Evolutionary conservation across 2,888 invertebrate species (phyloP).

Genomic region (Tholera decimalis): DNA sequence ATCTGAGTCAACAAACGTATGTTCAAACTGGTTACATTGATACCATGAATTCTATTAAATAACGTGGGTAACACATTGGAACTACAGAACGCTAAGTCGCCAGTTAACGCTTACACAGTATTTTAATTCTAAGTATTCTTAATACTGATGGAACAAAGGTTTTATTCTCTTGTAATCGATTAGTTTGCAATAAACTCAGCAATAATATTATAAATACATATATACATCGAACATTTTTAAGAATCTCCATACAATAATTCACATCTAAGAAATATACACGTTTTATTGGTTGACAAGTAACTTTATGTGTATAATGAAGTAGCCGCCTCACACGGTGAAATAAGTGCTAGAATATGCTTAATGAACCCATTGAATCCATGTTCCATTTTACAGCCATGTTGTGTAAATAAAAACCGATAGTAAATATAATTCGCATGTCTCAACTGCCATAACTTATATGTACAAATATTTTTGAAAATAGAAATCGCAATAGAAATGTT

Average conservation of each 20-base stretch:
- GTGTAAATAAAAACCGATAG: conserved; percentile 17
- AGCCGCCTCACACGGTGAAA: conserved; percentile 3
- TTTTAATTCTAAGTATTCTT: conserved; percentile 26
- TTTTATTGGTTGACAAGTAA: conserved; percentile 22
- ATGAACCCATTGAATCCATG: conserved; percentile 6
- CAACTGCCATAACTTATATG: conserved; percentile 52
- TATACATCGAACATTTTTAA: conserved; percentile 34
- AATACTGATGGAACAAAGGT: background rate
- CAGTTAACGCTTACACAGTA: conserved; percentile 16
- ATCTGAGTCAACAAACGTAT: conserved; percentile 10
- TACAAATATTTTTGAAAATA: conserved; percentile 37
- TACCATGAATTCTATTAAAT: background rate
- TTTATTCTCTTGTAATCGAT: background rate
- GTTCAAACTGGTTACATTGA: background rate
- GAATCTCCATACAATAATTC: conserved; percentile 2
- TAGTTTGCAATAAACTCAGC: conserved; percentile 17
- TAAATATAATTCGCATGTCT: conserved; percentile 30
- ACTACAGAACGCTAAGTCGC: background rate
- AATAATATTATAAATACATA: conserved; percentile 34
- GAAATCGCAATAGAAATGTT: conserved; percentile 26
- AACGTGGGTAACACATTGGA: background rate
- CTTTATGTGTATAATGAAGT: conserved; percentile 7
- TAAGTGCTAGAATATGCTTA: conserved; percentile 28
- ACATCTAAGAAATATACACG: conserved; percentile 4
- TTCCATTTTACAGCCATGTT: conserved; percentile 21